A percentile compares a stretch with the other conserved stretches of the same genome.
Evolutionary conservation across 1,140 invertebrate genomes (phyloP).

Genomic region (Calycopis cecrops): DNA sequence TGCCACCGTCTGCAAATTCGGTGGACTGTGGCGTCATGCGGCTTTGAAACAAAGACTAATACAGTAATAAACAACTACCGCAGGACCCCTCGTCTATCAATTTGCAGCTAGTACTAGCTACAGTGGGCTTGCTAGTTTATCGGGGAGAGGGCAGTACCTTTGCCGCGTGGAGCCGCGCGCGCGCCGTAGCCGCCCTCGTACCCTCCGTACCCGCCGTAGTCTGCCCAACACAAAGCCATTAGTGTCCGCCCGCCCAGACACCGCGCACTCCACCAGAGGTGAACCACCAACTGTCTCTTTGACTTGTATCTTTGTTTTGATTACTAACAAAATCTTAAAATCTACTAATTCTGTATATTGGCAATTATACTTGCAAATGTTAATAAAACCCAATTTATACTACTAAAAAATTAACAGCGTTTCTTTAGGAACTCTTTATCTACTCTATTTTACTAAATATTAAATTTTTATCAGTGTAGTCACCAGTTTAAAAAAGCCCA

Average conservation of each 20-base stretch:
- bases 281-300: no score
- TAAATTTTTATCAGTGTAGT: background rate
- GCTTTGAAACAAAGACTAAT: background rate
- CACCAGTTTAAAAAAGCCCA: constrained; percentile 1
- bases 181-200: constrained; percentile 88
- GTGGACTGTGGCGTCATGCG: constrained; percentile 1
- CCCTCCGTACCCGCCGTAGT: constrained; percentile 86
- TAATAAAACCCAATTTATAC: no score
- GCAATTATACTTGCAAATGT: no score
- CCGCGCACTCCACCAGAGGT: background rate
- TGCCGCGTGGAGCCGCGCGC: constrained; percentile 84
- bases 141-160: constrained; percentile 78
- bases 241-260: constrained; percentile 15
- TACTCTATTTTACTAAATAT: constrained; percentile 1
- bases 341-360: no score
- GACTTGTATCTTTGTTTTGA: no score
- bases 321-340: no score
- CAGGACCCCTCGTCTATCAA: constrained; percentile 1
- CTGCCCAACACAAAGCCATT: constrained; percentile 75
- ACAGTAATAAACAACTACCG: background rate
- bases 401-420: no score
- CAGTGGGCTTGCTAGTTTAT: constrained; percentile 15
- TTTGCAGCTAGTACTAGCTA: constrained; percentile 7
- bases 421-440: background rate
- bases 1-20: constrained; percentile 6